Evolutionary conservation across 2,888 invertebrate genomes (phyloP), one percentile per base, ranked within the genome.

Genomic region (Leptinotarsa rubiginosa): DNA sequence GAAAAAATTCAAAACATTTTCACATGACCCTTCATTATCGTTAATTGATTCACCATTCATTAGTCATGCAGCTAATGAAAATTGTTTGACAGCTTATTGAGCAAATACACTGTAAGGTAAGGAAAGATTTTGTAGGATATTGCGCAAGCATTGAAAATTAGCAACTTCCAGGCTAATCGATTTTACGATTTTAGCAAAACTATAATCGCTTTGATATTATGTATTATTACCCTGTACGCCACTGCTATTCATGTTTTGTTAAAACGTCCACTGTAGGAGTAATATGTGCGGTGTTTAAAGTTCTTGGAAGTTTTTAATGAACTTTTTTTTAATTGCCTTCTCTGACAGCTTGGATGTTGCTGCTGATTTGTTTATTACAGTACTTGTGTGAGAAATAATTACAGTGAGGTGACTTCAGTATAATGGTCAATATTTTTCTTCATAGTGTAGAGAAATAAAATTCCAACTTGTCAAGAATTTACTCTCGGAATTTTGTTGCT

Each of bases 281-380:
- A 25, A 18, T 62, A 16, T 62, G 18, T 47, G 41, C 31, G 13
- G 4, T 18, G 41, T 41, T 69, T 7, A 20, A 47, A 69, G 47
- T 69, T 69, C 69, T 47, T 22, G 47, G 69, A 69, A 56, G 20
- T 15, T 56, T 56, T 69, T 69, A 68, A 68, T 68, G 54, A 68
- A 56, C 16, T 54, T 31, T 62, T 68, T 68, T 68, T 68, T 54
- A 69, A 69, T 69, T 54, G 56, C 47, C 16, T 20, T n/a, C 69
- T 16, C 67, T 56, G 69, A 69, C 69, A 69, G 47, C 69, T 59
- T 22, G 22, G 41, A 47, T 69, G 69, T 47, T 22, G 69, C 56
- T 54, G 31, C 10, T 69, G 69, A 69, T 69, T 69, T 69, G 56
- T 69, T 69, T 69, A 69, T 69, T 69, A 69, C 69, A 56, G 22